A percentile compares a stretch with the other conserved stretches of the same genome.
phyloP scores from a whole-genome alignment of 2,113 vertebrate species.

The Saguinus midas region DNA sequence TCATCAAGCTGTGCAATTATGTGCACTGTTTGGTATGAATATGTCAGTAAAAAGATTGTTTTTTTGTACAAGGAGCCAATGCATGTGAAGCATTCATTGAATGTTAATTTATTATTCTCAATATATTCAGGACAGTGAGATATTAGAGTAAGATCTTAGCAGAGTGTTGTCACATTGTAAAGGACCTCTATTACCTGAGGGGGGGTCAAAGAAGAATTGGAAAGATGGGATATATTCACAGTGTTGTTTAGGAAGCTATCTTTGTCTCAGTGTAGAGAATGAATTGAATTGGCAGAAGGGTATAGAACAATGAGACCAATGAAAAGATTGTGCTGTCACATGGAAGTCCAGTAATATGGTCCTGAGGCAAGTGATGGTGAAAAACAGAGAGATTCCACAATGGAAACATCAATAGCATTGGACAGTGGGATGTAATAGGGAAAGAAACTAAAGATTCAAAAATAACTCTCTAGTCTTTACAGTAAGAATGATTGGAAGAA shows the following conservation, averaged over 20 bases:
- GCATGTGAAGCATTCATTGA: not conserved
- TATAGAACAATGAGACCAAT: not conserved
- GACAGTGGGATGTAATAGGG: not conserved
- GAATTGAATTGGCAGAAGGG: not conserved
- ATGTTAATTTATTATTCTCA: not conserved
- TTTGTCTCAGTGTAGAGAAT: not conserved
- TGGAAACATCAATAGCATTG: not conserved
- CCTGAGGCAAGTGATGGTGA: not conserved
- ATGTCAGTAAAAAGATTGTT: not conserved
- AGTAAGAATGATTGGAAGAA: not conserved
- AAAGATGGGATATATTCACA: not conserved
- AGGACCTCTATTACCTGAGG: rapidly evolving
- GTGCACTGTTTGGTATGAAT: not conserved
- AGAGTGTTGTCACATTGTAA: not conserved
- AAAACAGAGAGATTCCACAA: not conserved
- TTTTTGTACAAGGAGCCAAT: not conserved
- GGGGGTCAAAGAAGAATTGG: not conserved
- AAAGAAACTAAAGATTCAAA: not conserved
- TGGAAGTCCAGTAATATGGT: not conserved
- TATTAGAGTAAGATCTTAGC: not conserved
- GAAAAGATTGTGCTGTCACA: not conserved
- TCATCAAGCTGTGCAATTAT: not conserved
- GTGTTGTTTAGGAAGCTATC: not conserved
- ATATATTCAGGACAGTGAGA: not conserved
- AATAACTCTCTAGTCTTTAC: not conserved